Evolutionary conservation across 2,888 invertebrate genomes (phyloP), one percentile per base, ranked within the genome.

Genomic region (Cephus nigrinus): DNA sequence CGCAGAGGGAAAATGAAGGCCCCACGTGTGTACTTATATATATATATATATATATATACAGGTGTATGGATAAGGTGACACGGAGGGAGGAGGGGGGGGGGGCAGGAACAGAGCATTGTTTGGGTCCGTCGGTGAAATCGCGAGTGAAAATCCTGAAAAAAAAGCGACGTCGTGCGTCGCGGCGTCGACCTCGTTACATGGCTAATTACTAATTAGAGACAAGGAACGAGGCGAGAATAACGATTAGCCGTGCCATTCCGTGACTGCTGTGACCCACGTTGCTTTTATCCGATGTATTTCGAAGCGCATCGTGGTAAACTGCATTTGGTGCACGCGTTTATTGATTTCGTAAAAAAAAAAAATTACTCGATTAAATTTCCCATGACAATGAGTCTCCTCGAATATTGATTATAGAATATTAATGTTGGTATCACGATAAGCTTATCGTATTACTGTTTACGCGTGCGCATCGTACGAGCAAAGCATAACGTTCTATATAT

Each of bases 161-260:
- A 71, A 33, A 0, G 12, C 71, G 33, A 15, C 15, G 15, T 23
- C 40, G 40, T 23, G 40, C 40, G 40, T 5, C 5, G 23, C 9
- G 9, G 31, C 31, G 36, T 36, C 12, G 71, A 12, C 23, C 71
- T 71, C 31, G 32, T 71, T 71, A 71, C 71, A 15, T 32, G 12
- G 71, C 31, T 71, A 71, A 71, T 71, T 71, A 12, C 12, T 32
- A 71, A 71, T 71, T 71, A 31, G 55, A 55, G 55, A 55, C 71
- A n/a, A 31, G 71, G 31, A 71, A 71, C 23, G 55, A 55, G 23
- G 55, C 55, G 23, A 55, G 55, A 55, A 23, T 23, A 55, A 55
- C 55, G 23, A 55, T 55, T 23, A 55, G 2, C 9, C 15, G 15
- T 40, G 4, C 15, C 1, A 15, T 36, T 15, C 36, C 12, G 36